phyloP scores from a whole-genome alignment of 1,140 invertebrate genomes.

The Drosophila kohkoa region DNA sequence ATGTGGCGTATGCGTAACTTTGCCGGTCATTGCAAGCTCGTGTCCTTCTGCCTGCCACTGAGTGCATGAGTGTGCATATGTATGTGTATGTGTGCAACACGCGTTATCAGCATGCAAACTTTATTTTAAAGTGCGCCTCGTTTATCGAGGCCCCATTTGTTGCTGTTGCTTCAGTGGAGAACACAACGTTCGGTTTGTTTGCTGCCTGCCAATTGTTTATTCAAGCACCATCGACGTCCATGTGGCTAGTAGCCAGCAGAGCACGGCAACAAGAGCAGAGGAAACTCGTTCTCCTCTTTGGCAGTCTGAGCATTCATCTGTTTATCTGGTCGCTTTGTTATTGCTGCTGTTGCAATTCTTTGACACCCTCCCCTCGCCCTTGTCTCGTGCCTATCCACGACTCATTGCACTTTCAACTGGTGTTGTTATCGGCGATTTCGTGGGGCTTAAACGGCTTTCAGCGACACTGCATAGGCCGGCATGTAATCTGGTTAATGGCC shows the following conservation, averaged over 20 bases:
- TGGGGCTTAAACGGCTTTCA: slow-evolving; percentile 72
- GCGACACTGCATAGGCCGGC: slow-evolving; percentile 66
- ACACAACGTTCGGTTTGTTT: slow-evolving; percentile 50
- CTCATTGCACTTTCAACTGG: slow-evolving; percentile 42
- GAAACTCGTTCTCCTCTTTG: no score
- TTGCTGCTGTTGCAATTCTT: slow-evolving; percentile 42
- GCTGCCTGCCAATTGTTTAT: slow-evolving; percentile 75
- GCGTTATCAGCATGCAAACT: slow-evolving; percentile 67
- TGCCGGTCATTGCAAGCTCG: slow-evolving; percentile 42
- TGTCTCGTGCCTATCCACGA: background rate
- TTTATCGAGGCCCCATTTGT: slow-evolving; percentile 34
- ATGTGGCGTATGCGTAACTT: slow-evolving; percentile 75
- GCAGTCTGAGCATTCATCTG: slow-evolving; percentile 65
- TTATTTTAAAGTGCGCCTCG: slow-evolving; percentile 67
- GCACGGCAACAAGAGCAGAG: slow-evolving; percentile 1
- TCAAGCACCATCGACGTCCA: slow-evolving; percentile 65
- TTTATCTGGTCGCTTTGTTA: slow-evolving; percentile 44
- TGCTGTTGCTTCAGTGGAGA: slow-evolving; percentile 22
- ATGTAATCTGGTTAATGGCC: slow-evolving; percentile 77
- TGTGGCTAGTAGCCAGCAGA: slow-evolving; percentile 24
- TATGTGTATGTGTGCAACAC: slow-evolving; percentile 7
- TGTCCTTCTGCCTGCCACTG: background rate
- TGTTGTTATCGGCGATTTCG: slow-evolving; percentile 60
- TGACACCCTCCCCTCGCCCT: slow-evolving; percentile 9
- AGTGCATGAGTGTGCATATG: background rate